phyloP scores from a whole-genome alignment of 2,113 vertebrate species.

The Aplodontia rufa region DNA sequence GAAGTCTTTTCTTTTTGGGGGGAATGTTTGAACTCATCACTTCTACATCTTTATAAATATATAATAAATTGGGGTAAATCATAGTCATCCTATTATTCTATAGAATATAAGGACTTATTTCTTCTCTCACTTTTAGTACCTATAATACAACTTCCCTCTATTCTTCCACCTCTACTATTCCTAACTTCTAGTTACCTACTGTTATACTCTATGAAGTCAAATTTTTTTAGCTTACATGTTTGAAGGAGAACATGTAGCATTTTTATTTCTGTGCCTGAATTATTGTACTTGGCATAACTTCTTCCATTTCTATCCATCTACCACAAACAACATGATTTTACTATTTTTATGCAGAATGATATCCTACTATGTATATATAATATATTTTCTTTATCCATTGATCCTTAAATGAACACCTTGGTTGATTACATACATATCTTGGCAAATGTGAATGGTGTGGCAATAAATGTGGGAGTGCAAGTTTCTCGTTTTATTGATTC shows the following conservation, averaged over 20 bases:
- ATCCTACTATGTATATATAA: not conserved
- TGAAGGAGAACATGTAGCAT: not conserved
- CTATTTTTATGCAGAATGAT: not conserved
- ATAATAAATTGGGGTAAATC: not conserved
- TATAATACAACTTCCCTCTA: not conserved
- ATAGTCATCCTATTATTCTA: not conserved
- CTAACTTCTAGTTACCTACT: not conserved
- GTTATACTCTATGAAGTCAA: not conserved
- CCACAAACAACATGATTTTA: not conserved
- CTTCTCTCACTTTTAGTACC: not conserved
- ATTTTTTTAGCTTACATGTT: not conserved
- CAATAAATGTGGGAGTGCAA: not conserved
- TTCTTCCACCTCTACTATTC: too few relatives aligned
- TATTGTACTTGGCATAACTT: not conserved
- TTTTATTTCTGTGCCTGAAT: not conserved
- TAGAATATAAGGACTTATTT: not conserved
- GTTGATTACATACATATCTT: not conserved
- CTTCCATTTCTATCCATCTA: not conserved
- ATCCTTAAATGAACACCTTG: not conserved
- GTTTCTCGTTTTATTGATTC: not conserved
- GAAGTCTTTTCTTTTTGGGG: too few relatives aligned
- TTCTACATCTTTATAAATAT: not conserved
- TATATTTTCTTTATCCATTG: not conserved
- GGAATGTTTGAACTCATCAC: not conserved
- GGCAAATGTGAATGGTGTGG: not conserved